phyloP scores from a whole-genome alignment of 1,140 invertebrate genomes.

The Rhopalosiphum maidis region DNA sequence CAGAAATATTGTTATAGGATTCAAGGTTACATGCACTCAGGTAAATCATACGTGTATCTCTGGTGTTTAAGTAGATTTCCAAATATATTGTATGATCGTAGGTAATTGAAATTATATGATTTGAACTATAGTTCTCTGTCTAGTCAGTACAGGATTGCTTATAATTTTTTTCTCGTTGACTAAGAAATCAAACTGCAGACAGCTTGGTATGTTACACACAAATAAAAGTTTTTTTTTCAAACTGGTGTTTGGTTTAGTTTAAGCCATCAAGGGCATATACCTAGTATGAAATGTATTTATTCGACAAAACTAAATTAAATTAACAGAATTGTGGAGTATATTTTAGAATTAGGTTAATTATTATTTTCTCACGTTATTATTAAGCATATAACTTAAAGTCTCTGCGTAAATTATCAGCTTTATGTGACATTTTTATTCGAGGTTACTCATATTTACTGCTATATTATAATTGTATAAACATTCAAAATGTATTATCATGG shows the following conservation, averaged over 20 bases:
- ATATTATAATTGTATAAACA: not conserved
- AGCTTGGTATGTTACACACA: not conserved
- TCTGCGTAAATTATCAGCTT: not conserved
- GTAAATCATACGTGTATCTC: not conserved
- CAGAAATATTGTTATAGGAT: not conserved
- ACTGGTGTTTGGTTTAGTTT: not conserved
- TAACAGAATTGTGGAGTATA: not conserved
- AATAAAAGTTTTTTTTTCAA: not conserved
- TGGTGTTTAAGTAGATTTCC: not conserved
- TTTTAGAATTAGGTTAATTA: conserved; percentile 8
- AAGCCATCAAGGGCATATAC: not conserved
- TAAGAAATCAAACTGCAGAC: not conserved
- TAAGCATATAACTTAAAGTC: not conserved
- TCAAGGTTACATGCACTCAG: not conserved
- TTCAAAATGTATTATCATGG: not conserved
- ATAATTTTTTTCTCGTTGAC: not conserved
- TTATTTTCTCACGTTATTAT: not conserved
- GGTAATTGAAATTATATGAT: not conserved
- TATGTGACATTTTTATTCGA: not conserved
- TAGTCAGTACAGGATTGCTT: not conserved
- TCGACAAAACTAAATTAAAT: not conserved
- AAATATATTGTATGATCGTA: not conserved
- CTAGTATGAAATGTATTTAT: not conserved
- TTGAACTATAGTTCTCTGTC: not conserved
- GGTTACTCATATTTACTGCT: not conserved